A percentile compares a stretch with the other conserved stretches of the same genome.
Evolutionary conservation across 2,888 invertebrate species (phyloP).

Genomic region (Heliconius cydno): DNA sequence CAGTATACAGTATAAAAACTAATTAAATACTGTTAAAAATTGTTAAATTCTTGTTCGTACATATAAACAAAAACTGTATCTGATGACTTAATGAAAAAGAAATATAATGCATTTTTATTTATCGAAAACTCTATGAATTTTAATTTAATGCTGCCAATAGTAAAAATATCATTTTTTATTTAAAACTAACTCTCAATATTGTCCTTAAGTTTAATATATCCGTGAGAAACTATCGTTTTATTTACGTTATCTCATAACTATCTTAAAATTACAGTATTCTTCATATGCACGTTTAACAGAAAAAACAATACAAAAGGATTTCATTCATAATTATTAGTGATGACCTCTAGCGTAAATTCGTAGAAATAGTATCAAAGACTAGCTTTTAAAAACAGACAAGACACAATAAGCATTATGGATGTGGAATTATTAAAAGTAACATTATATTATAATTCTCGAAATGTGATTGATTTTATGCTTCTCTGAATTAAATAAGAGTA

Average conservation of each 20-base stretch:
- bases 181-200: neutral
- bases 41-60: neutral
- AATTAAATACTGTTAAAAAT: neutral
- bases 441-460: too few species aligned
- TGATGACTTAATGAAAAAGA: too few species aligned
- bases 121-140: neutral
- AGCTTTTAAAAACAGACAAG: slow-evolving; percentile 23
- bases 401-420: neutral
- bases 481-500: too few species aligned
- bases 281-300: slow-evolving; percentile 19
- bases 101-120: neutral
- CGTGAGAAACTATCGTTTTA: neutral
- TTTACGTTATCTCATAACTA: neutral
- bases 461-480: too few species aligned
- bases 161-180: neutral
- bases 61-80: neutral
- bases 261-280: neutral
- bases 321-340: slow-evolving; percentile 45
- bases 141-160: slow-evolving; percentile 22
- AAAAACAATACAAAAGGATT: slow-evolving; percentile 41
- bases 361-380: slow-evolving; percentile 42
- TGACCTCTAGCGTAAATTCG: slow-evolving; percentile 43
- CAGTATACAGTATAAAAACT: neutral
- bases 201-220: neutral
- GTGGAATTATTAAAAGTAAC: neutral